Evolutionary conservation across 2,888 invertebrate species (phyloP), one percentile per base, ranked within the genome.

Genomic region (Drosophila colorata): DNA sequence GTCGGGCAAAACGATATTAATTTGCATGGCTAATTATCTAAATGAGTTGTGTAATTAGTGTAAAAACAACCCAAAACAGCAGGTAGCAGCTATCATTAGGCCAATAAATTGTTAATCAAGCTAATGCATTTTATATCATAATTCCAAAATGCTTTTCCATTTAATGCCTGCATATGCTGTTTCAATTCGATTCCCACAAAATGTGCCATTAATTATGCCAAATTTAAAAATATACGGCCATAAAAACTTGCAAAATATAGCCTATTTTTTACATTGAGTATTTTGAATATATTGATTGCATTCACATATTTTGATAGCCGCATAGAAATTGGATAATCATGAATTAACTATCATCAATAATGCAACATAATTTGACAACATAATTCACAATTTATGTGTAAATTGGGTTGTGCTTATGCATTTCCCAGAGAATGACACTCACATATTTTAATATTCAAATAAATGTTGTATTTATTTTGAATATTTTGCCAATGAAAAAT

Each of bases 41-140:
- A 83, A 86, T 74, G 80, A 70, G 73, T 76, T 69, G 75, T 47
- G 69, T 80, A 83, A 83, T 86, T 86, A 75, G 75, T 65, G 53
- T 28, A 66, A 77, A 78, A 73, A 52, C 31, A 1, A 2, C 2
- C 1, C 28, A 18, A 68, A 68, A 33, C 23, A 52, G 23, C 41
- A 52, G 46, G 25, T 58, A 35, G 33, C 51, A 56, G 47, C 47
- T 56, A 47, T 61, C 55, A 47, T 59, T 58, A 55, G 33, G 56
- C 47, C 44, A 23, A 56, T 68, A 41, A 77, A 74, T 78, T 69
- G 69, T 81, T 81, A 76, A 81, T 81, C 56, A 71, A 63, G 63
- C 85, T 78, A 78, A 74, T 74, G 60, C 60, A 68, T 58, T 78
- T 80, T 47, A 35, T 55, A 49, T 38, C 41, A 55, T 72, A 72